These are phyloP conservation scores for Ara ararauna DNA, from an alignment of 2,797 vertebrate genomes.

Conservation along the genomic window DNA sequence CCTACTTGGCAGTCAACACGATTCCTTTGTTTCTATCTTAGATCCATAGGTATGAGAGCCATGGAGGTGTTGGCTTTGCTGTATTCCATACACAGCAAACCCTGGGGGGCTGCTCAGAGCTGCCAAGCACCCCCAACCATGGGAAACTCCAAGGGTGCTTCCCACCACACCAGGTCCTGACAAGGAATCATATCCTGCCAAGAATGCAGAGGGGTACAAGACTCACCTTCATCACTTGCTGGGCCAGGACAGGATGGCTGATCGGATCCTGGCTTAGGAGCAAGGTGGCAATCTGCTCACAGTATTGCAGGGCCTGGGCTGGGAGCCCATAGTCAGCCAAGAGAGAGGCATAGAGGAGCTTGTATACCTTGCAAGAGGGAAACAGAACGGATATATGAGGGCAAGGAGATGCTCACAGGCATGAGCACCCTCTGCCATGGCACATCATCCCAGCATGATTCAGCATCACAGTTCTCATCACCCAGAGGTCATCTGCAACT, in stretches of 20 bases:
- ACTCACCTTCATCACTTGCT: slow-evolving; percentile 86
- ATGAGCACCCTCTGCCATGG: accelerated
- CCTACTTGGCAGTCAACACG: background rate
- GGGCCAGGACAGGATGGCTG: slow-evolving; percentile 77
- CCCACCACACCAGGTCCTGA: background rate
- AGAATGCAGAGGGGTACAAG: background rate
- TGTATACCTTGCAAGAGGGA: slow-evolving; percentile 83
- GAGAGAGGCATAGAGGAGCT: slow-evolving; percentile 89
- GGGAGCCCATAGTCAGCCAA: slow-evolving; percentile 87
- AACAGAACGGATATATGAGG: background rate
- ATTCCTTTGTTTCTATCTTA: background rate
- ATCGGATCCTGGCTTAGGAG: slow-evolving; percentile 76
- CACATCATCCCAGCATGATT: accelerated
- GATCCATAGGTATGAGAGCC: background rate
- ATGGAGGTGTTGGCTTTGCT: background rate
- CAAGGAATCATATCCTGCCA: accelerated
- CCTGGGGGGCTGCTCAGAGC: background rate
- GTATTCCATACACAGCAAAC: background rate
- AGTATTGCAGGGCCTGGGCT: slow-evolving; percentile 90
- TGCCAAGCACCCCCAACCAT: background rate
- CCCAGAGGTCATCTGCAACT: background rate
- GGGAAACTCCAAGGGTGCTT: background rate
- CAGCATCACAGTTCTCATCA: background rate
- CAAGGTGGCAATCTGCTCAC: slow-evolving; percentile 81
- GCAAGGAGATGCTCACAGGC: accelerated